Evolutionary conservation across 2,888 invertebrate genomes (phyloP), one percentile per base, ranked within the genome.

Genomic region (Eristalinus aeneus): DNA sequence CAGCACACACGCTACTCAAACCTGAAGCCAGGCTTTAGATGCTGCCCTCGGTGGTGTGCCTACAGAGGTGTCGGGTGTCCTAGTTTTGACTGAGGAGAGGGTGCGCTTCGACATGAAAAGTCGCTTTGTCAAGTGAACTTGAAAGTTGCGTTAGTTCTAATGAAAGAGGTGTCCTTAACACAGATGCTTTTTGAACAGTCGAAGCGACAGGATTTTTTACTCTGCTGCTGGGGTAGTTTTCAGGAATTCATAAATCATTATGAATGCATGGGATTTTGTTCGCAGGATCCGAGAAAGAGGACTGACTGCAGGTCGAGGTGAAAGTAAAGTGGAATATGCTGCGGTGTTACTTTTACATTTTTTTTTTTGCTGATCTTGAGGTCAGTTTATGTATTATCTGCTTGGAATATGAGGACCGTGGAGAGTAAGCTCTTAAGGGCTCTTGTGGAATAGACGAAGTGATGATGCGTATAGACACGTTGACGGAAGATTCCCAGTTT

Each of bases 111-210:
- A 60, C 27, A 16, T 9, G 54, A 36, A 27, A 23, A 32, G 11
- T 75, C 53, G 36, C 54, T 74, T 39, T 76, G 60, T 68, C 60
- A 68, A 61, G 53, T 53, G 23, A 68, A 61, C 20, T 58, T 60
- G 67, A 46, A 22, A 9, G 53, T 53, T 60, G 23, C 16, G 36
- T 23, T 22, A 56, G 54, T 34, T 56, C 20, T 16, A 16, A 22
- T 0, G 68, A 68, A 46, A n/a, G 34, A 27, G 27, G 5, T 61
- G 34, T 10, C 68, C 76, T 61, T 68, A 60, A 54, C 68, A 22
- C 56, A 32, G 12, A 6, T 69, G 20, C 3, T 32, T 46, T 46
- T n/a, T n/a, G 16, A n/a, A 16, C 46, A 16, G 16, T 6, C 2
- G 27, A 27, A 16, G 16, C 5, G 16, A 16, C 8, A 16, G 46